Percentiles rank a stretch among this genome's conserved stretches.
These are phyloP conservation scores for Prietella phreatophila DNA, from an alignment of 2,113 vertebrate genomes.

Conservation along the genomic window DNA sequence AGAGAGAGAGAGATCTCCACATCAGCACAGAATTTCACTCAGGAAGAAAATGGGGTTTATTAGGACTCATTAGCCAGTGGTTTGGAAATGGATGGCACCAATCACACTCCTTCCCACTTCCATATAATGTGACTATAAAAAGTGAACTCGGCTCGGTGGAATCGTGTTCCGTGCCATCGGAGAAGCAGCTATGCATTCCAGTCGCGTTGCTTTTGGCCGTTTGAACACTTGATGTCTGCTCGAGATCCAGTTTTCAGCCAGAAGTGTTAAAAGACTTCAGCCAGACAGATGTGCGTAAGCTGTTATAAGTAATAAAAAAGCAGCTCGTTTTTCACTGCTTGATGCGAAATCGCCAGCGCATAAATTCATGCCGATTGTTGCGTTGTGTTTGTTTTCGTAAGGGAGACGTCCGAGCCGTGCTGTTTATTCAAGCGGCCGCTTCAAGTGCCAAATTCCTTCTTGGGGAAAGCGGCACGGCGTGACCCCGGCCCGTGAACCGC, in stretches of 20 bases:
- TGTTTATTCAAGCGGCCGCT: conserved; percentile 71
- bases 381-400: conserved; percentile 71
- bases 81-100: not conserved
- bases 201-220: conserved; percentile 10
- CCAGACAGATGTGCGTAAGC: not conserved
- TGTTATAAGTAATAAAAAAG: not conserved
- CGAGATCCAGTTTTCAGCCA: not conserved
- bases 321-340: conserved; percentile 1
- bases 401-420: conserved; percentile 68
- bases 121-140: not conserved
- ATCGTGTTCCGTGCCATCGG: not conserved
- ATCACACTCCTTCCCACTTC: not conserved
- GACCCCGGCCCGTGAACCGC: conserved; percentile 73
- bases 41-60: conserved; percentile 45
- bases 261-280: not conserved
- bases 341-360: conserved; percentile 22
- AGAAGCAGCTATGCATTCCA: not conserved
- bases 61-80: not conserved
- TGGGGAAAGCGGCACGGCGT: conserved; percentile 61
- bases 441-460: conserved; percentile 68
- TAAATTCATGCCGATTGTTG: conserved; percentile 56
- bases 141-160: not conserved
- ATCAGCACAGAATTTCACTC: conserved; percentile 56
- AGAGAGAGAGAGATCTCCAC: conserved; percentile 31
- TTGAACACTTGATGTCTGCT: not conserved